A percentile compares a stretch with the other conserved stretches of the same genome.
Evolutionary conservation across 2,797 vertebrate species (phyloP).

Genomic region (Etheostoma perlongum): DNA sequence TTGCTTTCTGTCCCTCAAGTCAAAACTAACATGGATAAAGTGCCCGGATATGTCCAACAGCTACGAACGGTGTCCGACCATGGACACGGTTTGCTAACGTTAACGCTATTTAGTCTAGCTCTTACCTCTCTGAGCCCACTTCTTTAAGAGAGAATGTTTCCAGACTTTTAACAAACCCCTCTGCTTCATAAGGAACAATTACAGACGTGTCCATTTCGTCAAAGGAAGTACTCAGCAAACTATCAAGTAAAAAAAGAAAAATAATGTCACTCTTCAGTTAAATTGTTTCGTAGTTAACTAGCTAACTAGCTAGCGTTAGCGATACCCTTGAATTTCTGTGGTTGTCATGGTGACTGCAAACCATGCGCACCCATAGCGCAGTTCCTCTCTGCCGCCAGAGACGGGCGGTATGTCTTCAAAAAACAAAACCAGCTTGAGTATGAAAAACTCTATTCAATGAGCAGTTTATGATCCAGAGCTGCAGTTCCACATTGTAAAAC

Average conservation of each 20-base stretch:
- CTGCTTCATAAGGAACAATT: conserved; percentile 86
- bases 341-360: conserved; percentile 76
- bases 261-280: fast-evolving
- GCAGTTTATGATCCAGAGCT: not conserved
- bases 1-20: not conserved
- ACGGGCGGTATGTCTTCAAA: conserved; percentile 41
- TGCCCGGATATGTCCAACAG: too few species aligned
- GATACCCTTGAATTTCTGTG: fast-evolving
- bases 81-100: not conserved
- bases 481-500: not conserved
- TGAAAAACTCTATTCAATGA: too few species aligned
- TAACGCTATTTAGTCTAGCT: not conserved
- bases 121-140: conserved; percentile 83
- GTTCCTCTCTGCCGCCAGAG: conserved; percentile 26
- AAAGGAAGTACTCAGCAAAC: not conserved
- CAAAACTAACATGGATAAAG: not conserved
- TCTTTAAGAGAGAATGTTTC: conserved; percentile 83
- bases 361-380: conserved; percentile 3
- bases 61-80: too few species aligned
- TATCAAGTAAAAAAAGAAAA: not conserved
- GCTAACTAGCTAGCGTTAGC: not conserved
- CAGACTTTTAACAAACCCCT: conserved; percentile 84
- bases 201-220: conserved; percentile 70
- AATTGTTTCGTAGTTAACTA: not conserved
- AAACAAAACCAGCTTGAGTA: not conserved